A percentile compares a stretch with the other conserved stretches of the same genome.
phyloP scores from a whole-genome alignment of 1,140 invertebrate genomes.

The Bombus terrestris region DNA sequence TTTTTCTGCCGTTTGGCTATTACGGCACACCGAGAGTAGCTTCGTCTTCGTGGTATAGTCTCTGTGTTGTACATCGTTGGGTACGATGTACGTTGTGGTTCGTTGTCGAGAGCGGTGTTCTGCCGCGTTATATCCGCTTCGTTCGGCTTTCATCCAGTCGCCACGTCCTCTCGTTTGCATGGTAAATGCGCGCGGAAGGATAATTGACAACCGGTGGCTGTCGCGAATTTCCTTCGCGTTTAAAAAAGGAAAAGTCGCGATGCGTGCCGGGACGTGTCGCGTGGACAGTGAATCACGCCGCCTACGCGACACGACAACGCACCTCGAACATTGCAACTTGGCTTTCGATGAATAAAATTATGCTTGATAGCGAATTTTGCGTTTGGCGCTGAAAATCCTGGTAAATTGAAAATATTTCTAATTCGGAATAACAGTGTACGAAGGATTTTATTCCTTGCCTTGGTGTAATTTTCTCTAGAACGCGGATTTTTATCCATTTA shows the following conservation, averaged over 20 bases:
- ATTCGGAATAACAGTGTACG: too few species aligned
- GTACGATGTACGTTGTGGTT: not conserved
- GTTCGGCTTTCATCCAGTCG: slow-evolving; percentile 2
- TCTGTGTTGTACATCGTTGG: not conserved
- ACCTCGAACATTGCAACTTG: not conserved
- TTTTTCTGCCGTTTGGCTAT: slow-evolving; percentile 68
- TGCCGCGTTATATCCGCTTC: not conserved
- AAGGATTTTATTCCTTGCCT: too few species aligned
- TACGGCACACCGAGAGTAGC: slow-evolving; percentile 25
- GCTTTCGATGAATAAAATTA: too few species aligned
- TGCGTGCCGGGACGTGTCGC: slow-evolving; percentile 3
- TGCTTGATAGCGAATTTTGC: too few species aligned
- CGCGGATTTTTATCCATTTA: too few species aligned
- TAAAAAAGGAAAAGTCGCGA: slow-evolving; percentile 41
- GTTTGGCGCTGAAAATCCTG: too few species aligned
- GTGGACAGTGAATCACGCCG: slow-evolving; percentile 1
- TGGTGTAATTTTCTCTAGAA: too few species aligned
- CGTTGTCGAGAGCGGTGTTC: not conserved
- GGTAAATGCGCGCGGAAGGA: slow-evolving; percentile 20
- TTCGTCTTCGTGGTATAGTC: not conserved
- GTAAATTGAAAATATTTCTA: too few species aligned
- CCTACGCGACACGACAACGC: not conserved
- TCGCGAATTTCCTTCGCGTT: slow-evolving; percentile 46
- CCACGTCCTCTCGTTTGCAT: slow-evolving; percentile 19
- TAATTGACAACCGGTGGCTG: slow-evolving; percentile 44